phyloP scores from a whole-genome alignment of 1,140 invertebrate species.

The Contarinia nasturtii region DNA sequence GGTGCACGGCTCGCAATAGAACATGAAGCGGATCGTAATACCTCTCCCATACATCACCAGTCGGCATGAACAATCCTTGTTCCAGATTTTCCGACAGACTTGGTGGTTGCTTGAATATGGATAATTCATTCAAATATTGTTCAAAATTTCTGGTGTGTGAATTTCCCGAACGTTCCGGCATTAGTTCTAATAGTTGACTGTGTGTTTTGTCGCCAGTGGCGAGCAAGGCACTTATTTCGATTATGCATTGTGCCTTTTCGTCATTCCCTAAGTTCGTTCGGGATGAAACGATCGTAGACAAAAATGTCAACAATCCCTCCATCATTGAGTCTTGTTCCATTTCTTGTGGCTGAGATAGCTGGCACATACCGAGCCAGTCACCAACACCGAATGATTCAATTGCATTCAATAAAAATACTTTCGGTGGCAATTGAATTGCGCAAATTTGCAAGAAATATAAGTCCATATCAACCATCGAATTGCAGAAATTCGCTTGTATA shows the following conservation, averaged over 20 bases:
- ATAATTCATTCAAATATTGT: slow-evolving; percentile 45
- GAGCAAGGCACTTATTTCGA: slow-evolving; percentile 84
- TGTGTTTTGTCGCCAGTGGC: slow-evolving; percentile 90
- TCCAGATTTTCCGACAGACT: slow-evolving; percentile 53
- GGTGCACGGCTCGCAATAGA: slow-evolving; percentile 71
- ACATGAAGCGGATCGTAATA: slow-evolving; percentile 91
- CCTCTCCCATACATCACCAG: slow-evolving; percentile 71
- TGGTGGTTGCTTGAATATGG: slow-evolving; percentile 32
- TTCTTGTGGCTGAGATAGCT: slow-evolving; percentile 41
- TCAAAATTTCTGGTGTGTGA: slow-evolving; percentile 82
- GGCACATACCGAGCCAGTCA: slow-evolving; percentile 67
- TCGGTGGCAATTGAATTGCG: slow-evolving; percentile 67
- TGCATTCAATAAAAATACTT: slow-evolving; percentile 68
- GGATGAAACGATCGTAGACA: slow-evolving; percentile 76
- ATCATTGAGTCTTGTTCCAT: slow-evolving; percentile 77
- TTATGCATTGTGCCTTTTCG: slow-evolving; percentile 50
- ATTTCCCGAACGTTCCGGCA: slow-evolving; percentile 87
- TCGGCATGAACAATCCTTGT: slow-evolving; percentile 86
- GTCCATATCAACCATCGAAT: slow-evolving; percentile 95
- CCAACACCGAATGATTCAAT: slow-evolving; percentile 74
- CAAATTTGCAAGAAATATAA: slow-evolving; percentile 85
- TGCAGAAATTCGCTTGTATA: slow-evolving; percentile 95
- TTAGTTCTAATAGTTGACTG: slow-evolving; percentile 81
- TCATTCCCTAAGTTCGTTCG: slow-evolving; percentile 69
- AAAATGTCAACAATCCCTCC: slow-evolving; percentile 77